Evolutionary conservation across 1,140 invertebrate species (phyloP), one percentile per base, ranked within the genome.

Genomic region (Anagrus nilaparvatae): DNA sequence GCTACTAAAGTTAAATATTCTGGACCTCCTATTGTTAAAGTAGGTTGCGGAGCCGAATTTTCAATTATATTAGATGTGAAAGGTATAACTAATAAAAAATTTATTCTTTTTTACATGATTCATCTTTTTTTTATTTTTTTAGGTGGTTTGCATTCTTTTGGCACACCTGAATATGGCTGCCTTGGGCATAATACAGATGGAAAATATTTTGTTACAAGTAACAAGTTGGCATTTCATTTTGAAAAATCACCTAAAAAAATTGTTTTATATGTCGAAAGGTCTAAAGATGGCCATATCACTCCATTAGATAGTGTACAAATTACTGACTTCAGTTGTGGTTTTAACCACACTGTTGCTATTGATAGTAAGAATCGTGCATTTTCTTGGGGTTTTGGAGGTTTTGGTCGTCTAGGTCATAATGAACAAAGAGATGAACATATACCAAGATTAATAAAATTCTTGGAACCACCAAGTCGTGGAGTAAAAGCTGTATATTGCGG

Each of bases 351-450:
- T 23, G 89, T 94, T 32, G 86, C 86, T 0, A 77, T 92, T 41
- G 91, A 96, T 56, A 81, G 81, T 0, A 83, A 84, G 51, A 88
- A 85, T 56, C 75, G 90, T 9, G 80, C 87, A 1, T 96, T 82
- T 58, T 89, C 88, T 25, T 95, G 90, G 90, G 91, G 92, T 19
- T 95, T 94, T 63, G 91, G 89, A 10, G 92, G 90, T 1, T 90
- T 94, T 58, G 91, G 91, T 1, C 77, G 92, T 13, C 69, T 96
- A 2, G 92, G 92, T 0, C 91, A 95, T 67, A 82, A 87, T 31
- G 89, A 93, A 54, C 87, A 81, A 44, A 87, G 87, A 58, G 88
- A 96, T 66, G 91, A 95, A 64, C 66, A 85, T 60, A 82, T 95
- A 9, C 92, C 92, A 8, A 76, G 91, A 20, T 69, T 92, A 12